Evolutionary conservation across 30 jellyfish, hydroid and myxozoan species (phyloP).

Genomic region (Pelagia noctiluca): DNA sequence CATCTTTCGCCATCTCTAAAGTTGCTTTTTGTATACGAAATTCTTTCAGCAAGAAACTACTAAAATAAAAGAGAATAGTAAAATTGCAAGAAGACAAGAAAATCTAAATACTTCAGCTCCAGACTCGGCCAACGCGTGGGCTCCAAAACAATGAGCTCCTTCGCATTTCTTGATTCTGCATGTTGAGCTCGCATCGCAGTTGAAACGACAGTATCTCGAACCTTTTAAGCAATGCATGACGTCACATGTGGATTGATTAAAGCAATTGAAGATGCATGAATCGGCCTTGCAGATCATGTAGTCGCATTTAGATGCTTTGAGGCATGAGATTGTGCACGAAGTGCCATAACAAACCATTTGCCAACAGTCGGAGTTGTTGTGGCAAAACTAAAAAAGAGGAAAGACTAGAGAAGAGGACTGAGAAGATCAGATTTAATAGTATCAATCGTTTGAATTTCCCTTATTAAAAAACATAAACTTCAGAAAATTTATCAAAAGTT

Average conservation of each 20-base stretch:
- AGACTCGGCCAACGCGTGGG: conserved; percentile 18
- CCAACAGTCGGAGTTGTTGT: conserved; percentile 67
- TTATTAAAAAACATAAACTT: no score
- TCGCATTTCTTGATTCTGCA: conserved; percentile 47
- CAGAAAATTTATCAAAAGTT: no score
- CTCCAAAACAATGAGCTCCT: conserved; percentile 52
- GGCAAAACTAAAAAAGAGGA: conserved; percentile 25
- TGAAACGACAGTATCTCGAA: conserved; percentile 32
- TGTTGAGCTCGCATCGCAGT: conserved; percentile 47
- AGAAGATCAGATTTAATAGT: no score
- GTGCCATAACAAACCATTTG: conserved; percentile 63
- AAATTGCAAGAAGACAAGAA: background rate
- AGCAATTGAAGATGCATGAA: conserved; percentile 45
- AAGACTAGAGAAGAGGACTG: no score
- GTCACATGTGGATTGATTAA: conserved; percentile 46
- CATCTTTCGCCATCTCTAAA: no score
- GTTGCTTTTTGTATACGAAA: no score
- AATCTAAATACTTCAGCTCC: background rate
- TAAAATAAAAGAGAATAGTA: background rate
- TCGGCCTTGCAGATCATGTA: conserved; percentile 54
- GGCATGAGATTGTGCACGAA: conserved; percentile 54
- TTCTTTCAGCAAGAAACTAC: background rate
- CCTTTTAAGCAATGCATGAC: conserved; percentile 54
- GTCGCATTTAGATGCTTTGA: conserved; percentile 31
- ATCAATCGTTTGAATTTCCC: no score